Conservation (phyloP, 2,113 vertebrate genomes). For the Tragelaphus scriptus region DNA sequence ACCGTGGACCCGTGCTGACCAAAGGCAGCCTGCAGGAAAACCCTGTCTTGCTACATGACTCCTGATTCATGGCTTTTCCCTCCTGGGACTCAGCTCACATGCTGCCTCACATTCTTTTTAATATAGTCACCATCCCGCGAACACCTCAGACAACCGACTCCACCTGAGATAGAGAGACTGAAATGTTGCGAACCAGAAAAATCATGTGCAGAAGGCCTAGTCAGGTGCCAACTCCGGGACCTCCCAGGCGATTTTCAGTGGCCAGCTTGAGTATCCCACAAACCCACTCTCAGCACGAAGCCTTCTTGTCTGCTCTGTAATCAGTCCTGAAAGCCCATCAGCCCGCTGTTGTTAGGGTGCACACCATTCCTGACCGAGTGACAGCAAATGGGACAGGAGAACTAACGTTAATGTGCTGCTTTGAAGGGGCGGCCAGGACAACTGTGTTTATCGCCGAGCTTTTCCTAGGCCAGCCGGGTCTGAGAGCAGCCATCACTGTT, state of each 20-base stretch:
- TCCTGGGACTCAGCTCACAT: constrained; percentile 13
- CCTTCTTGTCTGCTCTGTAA: neutral
- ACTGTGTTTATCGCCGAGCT: neutral
- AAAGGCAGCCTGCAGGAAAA: constrained; percentile 43
- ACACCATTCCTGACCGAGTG: neutral
- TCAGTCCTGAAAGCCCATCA: neutral
- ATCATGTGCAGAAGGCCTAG: neutral
- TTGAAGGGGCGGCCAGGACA: neutral
- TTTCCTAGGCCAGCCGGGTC: neutral
- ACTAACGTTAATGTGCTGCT: neutral
- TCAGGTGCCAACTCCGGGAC: neutral
- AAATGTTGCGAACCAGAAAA: neutral
- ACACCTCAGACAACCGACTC: neutral
- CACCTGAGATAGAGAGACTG: neutral
- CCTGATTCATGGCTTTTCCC: constrained; percentile 66
- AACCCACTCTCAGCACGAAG: neutral
- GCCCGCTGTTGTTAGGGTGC: neutral
- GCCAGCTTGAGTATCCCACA: neutral
- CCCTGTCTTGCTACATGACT: constrained; percentile 69
- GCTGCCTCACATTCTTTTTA: neutral
- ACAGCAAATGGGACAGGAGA: neutral
- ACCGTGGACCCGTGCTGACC: constrained; percentile 31
- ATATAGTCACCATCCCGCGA: neutral
- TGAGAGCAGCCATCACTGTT: neutral
- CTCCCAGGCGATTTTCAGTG: neutral